These are phyloP conservation scores for Scolopax rusticola DNA, from an alignment of 2,797 vertebrate genomes.

Conservation along the genomic window DNA sequence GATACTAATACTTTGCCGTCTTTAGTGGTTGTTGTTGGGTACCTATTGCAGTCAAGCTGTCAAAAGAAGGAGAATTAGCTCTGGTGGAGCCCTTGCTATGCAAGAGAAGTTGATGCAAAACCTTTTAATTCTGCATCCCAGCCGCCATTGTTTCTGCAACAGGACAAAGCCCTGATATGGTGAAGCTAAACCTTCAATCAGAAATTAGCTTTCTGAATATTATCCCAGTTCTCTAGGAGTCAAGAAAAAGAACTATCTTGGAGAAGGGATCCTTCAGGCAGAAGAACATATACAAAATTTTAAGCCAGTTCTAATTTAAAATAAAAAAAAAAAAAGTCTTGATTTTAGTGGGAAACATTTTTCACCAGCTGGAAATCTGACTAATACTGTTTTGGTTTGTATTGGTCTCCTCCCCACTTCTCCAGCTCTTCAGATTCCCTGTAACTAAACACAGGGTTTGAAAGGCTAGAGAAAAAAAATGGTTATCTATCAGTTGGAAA, in stretches of 20 bases:
- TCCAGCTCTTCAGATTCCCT: neutral
- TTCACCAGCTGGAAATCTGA: neutral
- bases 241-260: neutral
- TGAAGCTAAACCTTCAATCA: neutral
- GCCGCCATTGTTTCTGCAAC: neutral
- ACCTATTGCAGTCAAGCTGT: constrained; percentile 33
- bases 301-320: neutral
- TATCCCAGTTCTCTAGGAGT: neutral
- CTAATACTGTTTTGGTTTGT: neutral
- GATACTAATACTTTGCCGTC: neutral
- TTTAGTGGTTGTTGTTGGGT: neutral
- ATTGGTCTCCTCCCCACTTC: neutral
- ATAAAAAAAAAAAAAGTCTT: neutral
- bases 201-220: neutral
- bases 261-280: neutral
- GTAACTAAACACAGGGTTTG: neutral
- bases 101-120: neutral
- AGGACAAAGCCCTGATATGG: neutral
- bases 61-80: neutral
- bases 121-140: neutral
- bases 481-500: neutral
- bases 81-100: neutral
- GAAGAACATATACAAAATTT: neutral
- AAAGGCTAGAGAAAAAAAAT: neutral
- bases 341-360: neutral